These are phyloP conservation scores for Gymnothorax reevesii DNA, from an alignment of 2,797 vertebrate species.

Conservation along the genomic window DNA sequence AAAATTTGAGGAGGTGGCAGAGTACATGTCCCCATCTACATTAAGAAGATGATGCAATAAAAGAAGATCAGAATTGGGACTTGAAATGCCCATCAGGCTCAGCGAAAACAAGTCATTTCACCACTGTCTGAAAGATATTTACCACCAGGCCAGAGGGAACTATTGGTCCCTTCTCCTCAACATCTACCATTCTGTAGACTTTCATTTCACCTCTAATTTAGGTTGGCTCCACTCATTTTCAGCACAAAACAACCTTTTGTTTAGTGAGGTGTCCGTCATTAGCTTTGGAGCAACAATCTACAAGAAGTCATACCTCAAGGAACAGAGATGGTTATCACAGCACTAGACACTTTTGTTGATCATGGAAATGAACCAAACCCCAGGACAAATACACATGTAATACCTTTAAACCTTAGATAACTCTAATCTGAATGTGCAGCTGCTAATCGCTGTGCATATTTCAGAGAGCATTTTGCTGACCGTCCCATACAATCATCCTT, in stretches of 20 bases:
- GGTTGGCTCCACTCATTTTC: no score
- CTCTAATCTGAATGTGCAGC: background rate
- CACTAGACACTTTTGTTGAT: background rate
- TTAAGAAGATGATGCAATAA: background rate
- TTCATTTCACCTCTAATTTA: no score
- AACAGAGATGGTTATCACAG: no score
- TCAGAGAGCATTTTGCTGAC: background rate
- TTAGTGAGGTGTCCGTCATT: no score
- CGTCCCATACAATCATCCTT: background rate
- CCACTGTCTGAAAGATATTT: background rate
- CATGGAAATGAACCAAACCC: background rate
- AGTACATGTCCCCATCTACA: constrained; percentile 1
- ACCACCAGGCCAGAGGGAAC: no score
- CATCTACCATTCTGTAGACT: no score
- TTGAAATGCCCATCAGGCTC: background rate
- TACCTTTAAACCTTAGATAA: background rate
- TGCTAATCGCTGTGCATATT: background rate
- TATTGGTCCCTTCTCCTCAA: no score
- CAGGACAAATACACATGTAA: background rate
- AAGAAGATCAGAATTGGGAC: background rate
- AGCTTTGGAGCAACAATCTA: no score
- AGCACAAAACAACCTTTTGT: no score
- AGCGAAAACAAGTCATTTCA: background rate
- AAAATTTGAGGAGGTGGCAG: background rate
- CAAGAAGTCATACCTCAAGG: no score